phyloP scores from a whole-genome alignment of 2,113 vertebrate species.

The Phainopepla nitens region DNA sequence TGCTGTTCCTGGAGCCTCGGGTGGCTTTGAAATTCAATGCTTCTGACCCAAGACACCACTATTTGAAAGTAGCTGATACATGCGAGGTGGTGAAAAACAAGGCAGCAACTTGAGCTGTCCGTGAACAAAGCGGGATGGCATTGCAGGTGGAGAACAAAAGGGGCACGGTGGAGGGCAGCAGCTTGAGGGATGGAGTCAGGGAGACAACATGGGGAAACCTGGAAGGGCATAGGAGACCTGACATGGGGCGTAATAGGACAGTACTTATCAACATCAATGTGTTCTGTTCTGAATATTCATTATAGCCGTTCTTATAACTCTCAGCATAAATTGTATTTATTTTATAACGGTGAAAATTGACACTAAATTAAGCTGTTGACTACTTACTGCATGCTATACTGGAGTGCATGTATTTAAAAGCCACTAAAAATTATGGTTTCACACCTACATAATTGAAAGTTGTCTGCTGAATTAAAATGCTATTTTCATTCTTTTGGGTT shows the following conservation, averaged over 20 bases:
- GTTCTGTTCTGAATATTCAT: background rate
- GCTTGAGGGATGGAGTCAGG: background rate
- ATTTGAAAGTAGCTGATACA: background rate
- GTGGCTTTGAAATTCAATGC: conserved; percentile 10
- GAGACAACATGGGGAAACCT: background rate
- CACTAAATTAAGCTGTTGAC: background rate
- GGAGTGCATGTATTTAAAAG: background rate
- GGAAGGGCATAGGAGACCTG: background rate
- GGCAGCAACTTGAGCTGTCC: background rate
- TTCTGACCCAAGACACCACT: background rate
- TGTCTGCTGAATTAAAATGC: background rate
- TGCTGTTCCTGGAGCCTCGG: background rate
- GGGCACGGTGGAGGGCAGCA: background rate
- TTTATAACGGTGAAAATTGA: background rate
- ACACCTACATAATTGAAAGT: background rate
- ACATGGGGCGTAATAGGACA: background rate
- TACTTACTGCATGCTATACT: accelerated
- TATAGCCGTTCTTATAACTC: background rate
- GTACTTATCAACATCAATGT: background rate
- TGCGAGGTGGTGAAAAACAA: background rate
- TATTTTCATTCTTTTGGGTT: background rate
- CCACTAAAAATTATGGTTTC: background rate
- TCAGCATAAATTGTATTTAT: background rate
- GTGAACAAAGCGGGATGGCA: accelerated
- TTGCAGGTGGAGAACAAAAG: background rate